Evolutionary conservation across 2,888 invertebrate species (phyloP).

Genomic region (Allophyes oxyacanthae): DNA sequence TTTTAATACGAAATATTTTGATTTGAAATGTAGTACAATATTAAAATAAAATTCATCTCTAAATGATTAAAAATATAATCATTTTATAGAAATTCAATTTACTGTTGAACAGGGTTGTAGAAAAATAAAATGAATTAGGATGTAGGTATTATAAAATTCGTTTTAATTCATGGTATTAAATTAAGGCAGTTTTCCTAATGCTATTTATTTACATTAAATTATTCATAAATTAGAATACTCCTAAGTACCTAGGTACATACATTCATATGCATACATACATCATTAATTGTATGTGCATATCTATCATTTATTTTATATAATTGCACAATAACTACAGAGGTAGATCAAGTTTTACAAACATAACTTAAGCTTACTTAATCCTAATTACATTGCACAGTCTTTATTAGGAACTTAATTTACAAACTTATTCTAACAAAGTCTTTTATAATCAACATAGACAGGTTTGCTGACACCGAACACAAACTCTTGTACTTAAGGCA

Average conservation of each 20-base stretch:
- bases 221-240: slow-evolving; percentile 5
- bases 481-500: slow-evolving; percentile 60
- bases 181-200: slow-evolving; percentile 5
- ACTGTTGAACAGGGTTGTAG: too few species aligned
- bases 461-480: slow-evolving; percentile 61
- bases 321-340: slow-evolving; percentile 60
- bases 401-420: slow-evolving; percentile 21
- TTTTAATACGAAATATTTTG: not conserved
- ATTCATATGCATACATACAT: slow-evolving; percentile 2
- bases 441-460: slow-evolving; percentile 42
- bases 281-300: slow-evolving; percentile 2
- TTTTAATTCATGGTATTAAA: slow-evolving; percentile 9
- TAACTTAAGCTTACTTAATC: slow-evolving; percentile 10
- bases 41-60: too few species aligned
- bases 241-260: slow-evolving; percentile 1
- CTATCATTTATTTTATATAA: slow-evolving; percentile 36
- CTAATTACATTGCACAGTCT: slow-evolving; percentile 46
- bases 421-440: slow-evolving; percentile 8
- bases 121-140: not conserved
- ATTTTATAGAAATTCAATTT: too few species aligned
- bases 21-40: too few species aligned
- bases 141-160: slow-evolving; percentile 4
- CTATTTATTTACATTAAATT: slow-evolving; percentile 3
- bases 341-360: slow-evolving; percentile 47
- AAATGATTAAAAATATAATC: too few species aligned